phyloP scores from a whole-genome alignment of 2,113 vertebrate genomes.

The Galbula dea region DNA sequence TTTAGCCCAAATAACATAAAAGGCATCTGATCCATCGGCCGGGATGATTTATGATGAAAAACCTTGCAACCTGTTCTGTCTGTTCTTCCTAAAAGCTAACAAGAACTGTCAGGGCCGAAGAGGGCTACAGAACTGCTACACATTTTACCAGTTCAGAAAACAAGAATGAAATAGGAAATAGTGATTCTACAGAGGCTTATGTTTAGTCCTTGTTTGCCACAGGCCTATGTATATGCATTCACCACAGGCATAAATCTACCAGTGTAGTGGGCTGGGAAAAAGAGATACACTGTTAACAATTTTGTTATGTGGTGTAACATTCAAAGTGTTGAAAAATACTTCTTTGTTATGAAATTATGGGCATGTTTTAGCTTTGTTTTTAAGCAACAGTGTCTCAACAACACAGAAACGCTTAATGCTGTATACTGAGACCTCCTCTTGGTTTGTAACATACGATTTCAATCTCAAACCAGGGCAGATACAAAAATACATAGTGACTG shows the following conservation, averaged over 20 bases:
- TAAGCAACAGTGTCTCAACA: slow-evolving; percentile 31
- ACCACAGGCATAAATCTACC: neutral
- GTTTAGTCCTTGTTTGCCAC: neutral
- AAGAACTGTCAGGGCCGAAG: neutral
- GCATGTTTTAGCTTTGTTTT: slow-evolving; percentile 49
- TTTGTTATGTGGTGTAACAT: slow-evolving; percentile 32
- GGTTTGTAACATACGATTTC: neutral
- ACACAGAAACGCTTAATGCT: neutral
- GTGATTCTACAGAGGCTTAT: neutral
- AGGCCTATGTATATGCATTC: neutral
- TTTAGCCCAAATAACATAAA: neutral
- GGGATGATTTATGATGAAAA: neutral
- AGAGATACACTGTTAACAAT: slow-evolving; percentile 21
- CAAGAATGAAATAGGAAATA: neutral
- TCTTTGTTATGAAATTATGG: slow-evolving; percentile 60
- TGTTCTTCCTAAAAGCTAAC: neutral
- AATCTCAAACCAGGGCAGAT: neutral
- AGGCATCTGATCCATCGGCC: neutral
- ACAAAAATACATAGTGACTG: neutral
- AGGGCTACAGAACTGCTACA: neutral
- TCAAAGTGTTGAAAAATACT: slow-evolving; percentile 54
- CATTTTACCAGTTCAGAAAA: neutral
- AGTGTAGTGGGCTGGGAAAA: neutral
- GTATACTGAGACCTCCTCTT: neutral
- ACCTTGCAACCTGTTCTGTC: neutral